Percentiles rank a stretch among this genome's conserved stretches.
phyloP scores from a whole-genome alignment of 2,113 vertebrate genomes.

The Pomatostomus ruficeps region DNA sequence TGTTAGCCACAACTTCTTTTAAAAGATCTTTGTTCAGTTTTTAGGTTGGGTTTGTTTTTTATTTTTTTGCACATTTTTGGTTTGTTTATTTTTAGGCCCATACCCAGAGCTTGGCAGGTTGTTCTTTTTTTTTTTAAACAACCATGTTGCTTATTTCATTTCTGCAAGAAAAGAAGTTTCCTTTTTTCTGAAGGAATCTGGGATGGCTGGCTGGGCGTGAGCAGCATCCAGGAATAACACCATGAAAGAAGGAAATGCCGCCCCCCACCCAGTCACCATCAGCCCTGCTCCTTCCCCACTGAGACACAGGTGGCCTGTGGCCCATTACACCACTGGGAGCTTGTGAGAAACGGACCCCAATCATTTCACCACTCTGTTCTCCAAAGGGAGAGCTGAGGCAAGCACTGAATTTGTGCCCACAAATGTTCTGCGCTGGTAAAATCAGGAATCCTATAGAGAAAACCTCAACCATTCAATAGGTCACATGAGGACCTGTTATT shows the following conservation, averaged over 20 bases:
- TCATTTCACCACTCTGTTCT: not conserved
- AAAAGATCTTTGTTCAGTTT: not conserved
- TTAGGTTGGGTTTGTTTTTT: not conserved
- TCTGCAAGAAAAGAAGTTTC: not conserved
- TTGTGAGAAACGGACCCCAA: not conserved
- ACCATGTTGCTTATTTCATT: not conserved
- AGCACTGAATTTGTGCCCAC: not conserved
- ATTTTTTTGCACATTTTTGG: not conserved
- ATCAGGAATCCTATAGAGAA: not conserved
- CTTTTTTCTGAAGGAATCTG: not conserved
- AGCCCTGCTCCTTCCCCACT: not conserved
- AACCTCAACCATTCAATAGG: not conserved
- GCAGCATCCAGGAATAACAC: not conserved
- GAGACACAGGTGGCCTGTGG: not conserved
- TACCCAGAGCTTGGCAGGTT: not conserved
- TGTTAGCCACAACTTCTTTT: not conserved
- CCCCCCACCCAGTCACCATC: not conserved
- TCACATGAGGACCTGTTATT: not conserved
- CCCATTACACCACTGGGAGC: not conserved
- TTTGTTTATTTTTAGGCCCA: not conserved
- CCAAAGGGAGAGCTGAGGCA: not conserved
- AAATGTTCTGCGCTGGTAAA: not conserved
- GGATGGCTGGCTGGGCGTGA: not conserved
- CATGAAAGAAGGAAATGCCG: accelerated
- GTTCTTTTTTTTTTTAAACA: not conserved